Conservation (phyloP, 2,888 invertebrate species). For the Brachypterus glaber region DNA sequence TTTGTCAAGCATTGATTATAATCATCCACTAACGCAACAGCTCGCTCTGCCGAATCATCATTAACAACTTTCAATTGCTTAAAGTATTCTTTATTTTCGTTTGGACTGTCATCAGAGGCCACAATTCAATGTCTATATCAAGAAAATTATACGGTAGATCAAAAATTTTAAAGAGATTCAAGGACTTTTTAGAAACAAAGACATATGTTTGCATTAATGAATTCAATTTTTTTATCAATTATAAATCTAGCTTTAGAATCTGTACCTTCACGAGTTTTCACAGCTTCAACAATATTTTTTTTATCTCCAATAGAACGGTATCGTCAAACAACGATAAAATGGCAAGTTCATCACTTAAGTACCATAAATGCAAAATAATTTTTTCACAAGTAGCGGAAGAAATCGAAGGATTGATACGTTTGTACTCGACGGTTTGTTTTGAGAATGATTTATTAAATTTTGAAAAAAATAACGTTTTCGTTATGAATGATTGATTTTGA, state of each 20-base stretch:
- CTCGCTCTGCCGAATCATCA: neutral
- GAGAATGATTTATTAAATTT: too few relatives aligned
- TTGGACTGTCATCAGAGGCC: conserved; percentile 1
- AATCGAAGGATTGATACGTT: neutral
- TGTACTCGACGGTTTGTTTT: neutral
- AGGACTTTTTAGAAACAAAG: neutral
- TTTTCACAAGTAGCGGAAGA: neutral
- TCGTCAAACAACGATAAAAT: neutral
- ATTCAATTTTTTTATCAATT: conserved; percentile 1
- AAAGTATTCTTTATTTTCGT: conserved; percentile 3
- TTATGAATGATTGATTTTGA: too few relatives aligned
- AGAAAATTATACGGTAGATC: conserved; percentile 5
- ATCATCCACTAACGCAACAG: neutral
- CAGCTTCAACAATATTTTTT: conserved; percentile 4
- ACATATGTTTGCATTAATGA: neutral
- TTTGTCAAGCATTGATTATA: neutral
- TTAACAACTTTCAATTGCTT: conserved; percentile 5
- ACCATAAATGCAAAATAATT: too few relatives aligned
- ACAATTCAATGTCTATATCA: neutral
- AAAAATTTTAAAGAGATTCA: conserved; percentile 1
- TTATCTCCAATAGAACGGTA: conserved; percentile 3
- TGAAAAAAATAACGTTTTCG: too few relatives aligned
- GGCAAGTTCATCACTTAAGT: neutral
- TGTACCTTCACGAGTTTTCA: conserved; percentile 2
- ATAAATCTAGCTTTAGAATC: conserved; percentile 5